phyloP scores from a whole-genome alignment of 1,140 invertebrate genomes.

The Zaprionus inermis region DNA sequence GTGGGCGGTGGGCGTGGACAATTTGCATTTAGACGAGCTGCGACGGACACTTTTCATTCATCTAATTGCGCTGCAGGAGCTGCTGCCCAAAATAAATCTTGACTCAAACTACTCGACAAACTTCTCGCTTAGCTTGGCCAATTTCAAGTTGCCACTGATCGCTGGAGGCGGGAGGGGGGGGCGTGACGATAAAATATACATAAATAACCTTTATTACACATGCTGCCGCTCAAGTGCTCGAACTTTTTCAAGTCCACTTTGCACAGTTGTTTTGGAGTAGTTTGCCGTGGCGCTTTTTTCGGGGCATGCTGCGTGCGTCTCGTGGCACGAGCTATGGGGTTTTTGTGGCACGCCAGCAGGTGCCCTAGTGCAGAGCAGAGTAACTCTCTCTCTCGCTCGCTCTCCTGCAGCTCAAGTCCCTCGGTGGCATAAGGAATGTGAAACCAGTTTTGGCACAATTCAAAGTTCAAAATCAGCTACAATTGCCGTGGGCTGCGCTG shows the following conservation, averaged over 20 bases:
- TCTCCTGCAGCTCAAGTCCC: background rate
- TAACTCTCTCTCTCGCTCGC: background rate
- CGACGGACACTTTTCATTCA: conserved; percentile 64
- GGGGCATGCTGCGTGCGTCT: conserved; percentile 20
- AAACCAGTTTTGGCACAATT: conserved; percentile 27
- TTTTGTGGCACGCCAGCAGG: conserved; percentile 18
- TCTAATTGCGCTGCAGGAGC: conserved; percentile 64
- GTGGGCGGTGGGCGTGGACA: conserved; percentile 16
- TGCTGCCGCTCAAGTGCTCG: conserved; percentile 78
- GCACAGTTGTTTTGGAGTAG: conserved; percentile 78
- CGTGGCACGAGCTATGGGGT: conserved; percentile 11
- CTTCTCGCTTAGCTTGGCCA: conserved; percentile 39
- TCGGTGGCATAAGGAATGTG: background rate
- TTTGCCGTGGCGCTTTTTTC: conserved; percentile 58
- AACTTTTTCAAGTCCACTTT: conserved; percentile 82
- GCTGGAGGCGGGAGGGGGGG: background rate
- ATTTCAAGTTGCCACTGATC: conserved; percentile 40
- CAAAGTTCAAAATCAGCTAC: conserved; percentile 35
- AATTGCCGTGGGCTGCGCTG: conserved; percentile 6
- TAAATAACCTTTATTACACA: conserved; percentile 83
- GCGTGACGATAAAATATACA: conserved; percentile 73
- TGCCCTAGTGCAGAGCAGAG: background rate
- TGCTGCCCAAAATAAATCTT: conserved; percentile 72
- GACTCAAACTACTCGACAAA: conserved; percentile 61
- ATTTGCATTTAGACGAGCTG: conserved; percentile 74